Conservation (phyloP, 2,113 vertebrate genomes). For the Lophotis ruficrista region DNA sequence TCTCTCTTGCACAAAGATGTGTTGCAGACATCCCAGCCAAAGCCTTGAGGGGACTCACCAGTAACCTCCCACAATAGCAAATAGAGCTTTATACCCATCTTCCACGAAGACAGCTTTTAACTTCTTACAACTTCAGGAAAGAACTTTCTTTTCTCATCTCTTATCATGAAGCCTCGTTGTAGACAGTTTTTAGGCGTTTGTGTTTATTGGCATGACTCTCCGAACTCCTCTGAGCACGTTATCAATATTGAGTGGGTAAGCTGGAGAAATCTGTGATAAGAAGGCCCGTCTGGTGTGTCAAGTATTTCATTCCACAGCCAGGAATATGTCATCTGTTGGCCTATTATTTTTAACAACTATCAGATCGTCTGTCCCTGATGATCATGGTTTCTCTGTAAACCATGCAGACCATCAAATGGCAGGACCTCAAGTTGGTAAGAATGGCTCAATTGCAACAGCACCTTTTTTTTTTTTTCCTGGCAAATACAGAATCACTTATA, state of each 20-base stretch:
- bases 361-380: neutral
- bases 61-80: neutral
- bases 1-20: neutral
- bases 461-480: neutral
- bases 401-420: neutral
- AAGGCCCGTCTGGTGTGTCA: neutral
- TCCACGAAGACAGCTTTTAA: neutral
- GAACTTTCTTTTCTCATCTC: neutral
- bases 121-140: neutral
- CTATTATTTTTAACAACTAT: neutral
- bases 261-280: neutral
- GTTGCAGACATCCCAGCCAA: neutral
- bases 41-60: neutral
- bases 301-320: neutral
- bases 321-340: neutral
- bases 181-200: slow-evolving; percentile 12
- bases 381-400: neutral
- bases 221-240: neutral
- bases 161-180: neutral
- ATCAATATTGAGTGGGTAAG: neutral
- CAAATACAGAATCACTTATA: neutral
- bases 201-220: neutral
- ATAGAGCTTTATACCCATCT: neutral
- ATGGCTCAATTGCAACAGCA: neutral
- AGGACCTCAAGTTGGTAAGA: neutral